Evolutionary conservation across 1,140 invertebrate genomes (phyloP).

Genomic region (Sminthurinus signatus): DNA sequence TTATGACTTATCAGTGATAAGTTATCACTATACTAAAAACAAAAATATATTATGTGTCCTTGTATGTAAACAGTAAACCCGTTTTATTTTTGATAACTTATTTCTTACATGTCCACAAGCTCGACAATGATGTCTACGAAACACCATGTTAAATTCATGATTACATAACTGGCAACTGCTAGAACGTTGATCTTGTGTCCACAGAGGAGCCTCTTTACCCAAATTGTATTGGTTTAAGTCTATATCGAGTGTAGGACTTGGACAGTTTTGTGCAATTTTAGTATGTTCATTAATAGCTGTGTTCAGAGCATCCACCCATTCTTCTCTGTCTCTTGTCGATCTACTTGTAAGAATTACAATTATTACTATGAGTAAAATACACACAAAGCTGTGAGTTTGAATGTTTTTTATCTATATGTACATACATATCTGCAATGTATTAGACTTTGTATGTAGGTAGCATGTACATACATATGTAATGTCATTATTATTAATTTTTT

Average conservation of each 20-base stretch:
- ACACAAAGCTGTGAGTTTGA: too few relatives aligned
- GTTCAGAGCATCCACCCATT: slow-evolving; percentile 60
- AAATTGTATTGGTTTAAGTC: background rate
- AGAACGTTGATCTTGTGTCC: slow-evolving; percentile 61
- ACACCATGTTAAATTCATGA: slow-evolving; percentile 56
- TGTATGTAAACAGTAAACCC: too few relatives aligned
- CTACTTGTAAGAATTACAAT: too few relatives aligned
- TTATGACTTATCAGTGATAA: background rate
- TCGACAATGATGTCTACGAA: slow-evolving; percentile 66
- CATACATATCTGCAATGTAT: too few relatives aligned
- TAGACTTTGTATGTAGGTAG: slow-evolving; percentile 32
- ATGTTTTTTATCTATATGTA: too few relatives aligned
- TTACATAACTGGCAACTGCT: slow-evolving; percentile 70
- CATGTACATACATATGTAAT: background rate
- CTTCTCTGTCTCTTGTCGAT: slow-evolving; percentile 54
- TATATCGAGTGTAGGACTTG: background rate
- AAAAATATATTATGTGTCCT: background rate
- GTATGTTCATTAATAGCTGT: slow-evolving; percentile 50
- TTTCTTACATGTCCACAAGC: slow-evolving; percentile 62
- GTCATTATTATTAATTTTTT: background rate
- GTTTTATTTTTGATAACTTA: too few relatives aligned
- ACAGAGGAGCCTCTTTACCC: slow-evolving; percentile 53
- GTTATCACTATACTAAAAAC: background rate
- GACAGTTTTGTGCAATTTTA: background rate
- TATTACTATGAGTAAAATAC: too few relatives aligned